These are phyloP conservation scores for Laterallus jamaicensis DNA, from an alignment of 2,113 vertebrate species.

Conservation along the genomic window DNA sequence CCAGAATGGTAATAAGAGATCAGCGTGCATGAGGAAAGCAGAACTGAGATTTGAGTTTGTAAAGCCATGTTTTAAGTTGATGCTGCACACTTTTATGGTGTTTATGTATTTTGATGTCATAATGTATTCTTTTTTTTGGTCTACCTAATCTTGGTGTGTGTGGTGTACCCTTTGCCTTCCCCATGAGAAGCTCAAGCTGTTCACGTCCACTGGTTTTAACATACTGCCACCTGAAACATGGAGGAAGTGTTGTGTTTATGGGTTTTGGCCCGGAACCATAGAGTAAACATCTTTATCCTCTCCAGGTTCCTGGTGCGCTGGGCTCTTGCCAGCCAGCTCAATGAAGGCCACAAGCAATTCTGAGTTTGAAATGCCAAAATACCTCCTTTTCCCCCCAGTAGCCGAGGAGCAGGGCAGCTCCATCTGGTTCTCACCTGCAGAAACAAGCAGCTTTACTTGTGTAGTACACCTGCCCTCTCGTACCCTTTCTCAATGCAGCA, in stretches of 20 bases:
- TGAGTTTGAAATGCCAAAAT: neutral
- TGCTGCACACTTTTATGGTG: neutral
- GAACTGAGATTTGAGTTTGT: neutral
- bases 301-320: neutral
- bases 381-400: neutral
- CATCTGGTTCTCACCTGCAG: neutral
- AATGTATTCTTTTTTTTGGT: neutral
- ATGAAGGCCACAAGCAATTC: neutral
- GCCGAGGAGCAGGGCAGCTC: neutral
- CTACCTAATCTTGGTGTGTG: neutral
- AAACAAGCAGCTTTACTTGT: neutral
- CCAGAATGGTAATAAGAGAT: neutral
- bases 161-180: neutral
- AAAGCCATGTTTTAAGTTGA: neutral
- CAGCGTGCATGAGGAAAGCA: neutral
- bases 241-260: neutral
- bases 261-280: neutral
- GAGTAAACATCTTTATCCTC: constrained; percentile 7
- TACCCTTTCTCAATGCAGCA: neutral
- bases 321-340: neutral
- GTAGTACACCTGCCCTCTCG: neutral
- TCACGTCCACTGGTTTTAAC: neutral
- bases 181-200: neutral
- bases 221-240: neutral
- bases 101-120: neutral